Base-by-base conservation (phyloP, 2,888 invertebrate species). In the Lutraria lutraria region DNA sequence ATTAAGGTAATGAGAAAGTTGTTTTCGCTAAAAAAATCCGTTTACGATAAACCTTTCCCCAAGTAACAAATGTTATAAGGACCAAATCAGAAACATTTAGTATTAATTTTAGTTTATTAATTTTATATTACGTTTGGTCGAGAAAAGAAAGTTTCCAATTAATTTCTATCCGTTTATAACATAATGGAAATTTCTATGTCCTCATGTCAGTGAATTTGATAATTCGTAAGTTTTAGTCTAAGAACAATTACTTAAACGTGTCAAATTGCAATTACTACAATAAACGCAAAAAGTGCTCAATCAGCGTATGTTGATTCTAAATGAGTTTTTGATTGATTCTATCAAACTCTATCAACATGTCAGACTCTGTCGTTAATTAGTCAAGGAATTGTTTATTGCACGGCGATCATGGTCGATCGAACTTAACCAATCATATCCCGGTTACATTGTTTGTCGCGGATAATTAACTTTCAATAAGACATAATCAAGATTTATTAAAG, bases 201-300 rank as follows among this genome's bases (percentile, higher is more conserved):
- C 31, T 10, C 31, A 76, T 76, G 29, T 19, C 76, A 16, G 21
- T 63, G 2, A 25, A 8, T 63, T 63, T 63, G 12, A 63, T 25
- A 21, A 21, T 63, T 63, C n/a, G 0, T 63, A 79, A 19, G 19
- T 68, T 68, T 83, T 10, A 43, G 29, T 10, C 43, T 0, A 15
- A 83, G 21, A 83, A 83, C 53, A 76, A 72, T 82, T 86, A 86
- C 86, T 86, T 81, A 86, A 25, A 34, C 86, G 86, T 87, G 87
- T 83, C 87, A 87, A 82, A 87, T 82, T 82, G 34, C 56, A 83
- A 43, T 68, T 79, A 16, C 16, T 52, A n/a, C 8, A 10, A 25
- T n/a, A 76, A 31, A 34, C 13, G 12, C 25, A 16, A n/a, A 29
- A 76, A 72, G 29, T 16, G 19, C 29, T 8, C 2, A 85, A 72